Percentiles rank a stretch among this genome's conserved stretches.
phyloP scores from a whole-genome alignment of 2,797 vertebrate species.

The Sebastes oblongus region DNA sequence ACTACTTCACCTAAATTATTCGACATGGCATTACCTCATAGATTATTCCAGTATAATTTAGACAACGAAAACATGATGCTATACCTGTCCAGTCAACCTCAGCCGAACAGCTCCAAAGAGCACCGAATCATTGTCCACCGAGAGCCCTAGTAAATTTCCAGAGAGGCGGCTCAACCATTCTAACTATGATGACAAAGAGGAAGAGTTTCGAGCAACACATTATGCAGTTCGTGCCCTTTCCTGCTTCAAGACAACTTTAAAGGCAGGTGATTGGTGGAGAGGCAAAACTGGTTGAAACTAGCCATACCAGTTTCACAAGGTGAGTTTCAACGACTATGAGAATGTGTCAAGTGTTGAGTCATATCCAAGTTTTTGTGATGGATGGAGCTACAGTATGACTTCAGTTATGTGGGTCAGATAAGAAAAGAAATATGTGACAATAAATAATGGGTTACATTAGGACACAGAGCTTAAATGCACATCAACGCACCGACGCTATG shows the following conservation, averaged over 20 bases:
- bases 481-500: not conserved
- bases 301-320: slow-evolving; percentile 69
- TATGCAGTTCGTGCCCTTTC: not conserved
- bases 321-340: slow-evolving; percentile 53
- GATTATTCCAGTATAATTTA: not conserved
- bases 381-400: not conserved
- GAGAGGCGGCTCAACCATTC: slow-evolving; percentile 17
- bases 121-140: not conserved
- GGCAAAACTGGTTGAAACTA: slow-evolving; percentile 49
- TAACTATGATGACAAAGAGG: slow-evolving; percentile 31
- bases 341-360: not conserved
- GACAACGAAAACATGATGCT: not conserved
- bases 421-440: slow-evolving; percentile 1
- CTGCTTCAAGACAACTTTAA: slow-evolving; percentile 8
- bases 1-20: not conserved
- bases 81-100: slow-evolving; percentile 50
- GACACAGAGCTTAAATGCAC: slow-evolving; percentile 19
- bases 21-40: not conserved
- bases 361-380: not conserved
- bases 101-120: not conserved
- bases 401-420: slow-evolving; percentile 5
- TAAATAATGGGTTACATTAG: slow-evolving; percentile 24
- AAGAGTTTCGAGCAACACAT: not conserved
- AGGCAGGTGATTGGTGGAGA: slow-evolving; percentile 44
- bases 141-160: slow-evolving; percentile 5